Evolutionary conservation across 37 sponge, comb jelly and placozoan genomes (phyloP).

Genomic region (Agelas oroides): DNA sequence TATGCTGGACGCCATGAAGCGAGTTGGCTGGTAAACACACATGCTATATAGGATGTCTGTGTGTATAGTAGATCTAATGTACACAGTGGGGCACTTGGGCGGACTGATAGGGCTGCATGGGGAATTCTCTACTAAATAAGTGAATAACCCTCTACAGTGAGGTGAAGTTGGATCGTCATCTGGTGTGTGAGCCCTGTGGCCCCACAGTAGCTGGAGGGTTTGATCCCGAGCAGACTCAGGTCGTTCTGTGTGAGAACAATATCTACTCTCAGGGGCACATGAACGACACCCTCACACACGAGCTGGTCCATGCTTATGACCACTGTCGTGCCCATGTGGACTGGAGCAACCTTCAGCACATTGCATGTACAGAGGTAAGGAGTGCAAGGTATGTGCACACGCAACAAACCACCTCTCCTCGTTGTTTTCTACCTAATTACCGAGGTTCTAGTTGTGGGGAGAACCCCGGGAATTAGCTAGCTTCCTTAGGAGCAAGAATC

Average conservation of each 20-base stretch:
- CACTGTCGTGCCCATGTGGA: constrained; percentile 82
- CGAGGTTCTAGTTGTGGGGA: too few species aligned
- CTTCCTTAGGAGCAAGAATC: too few species aligned
- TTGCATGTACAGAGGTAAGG: constrained; percentile 91
- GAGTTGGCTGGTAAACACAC: constrained; percentile 78
- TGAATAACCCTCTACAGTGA: constrained; percentile 53
- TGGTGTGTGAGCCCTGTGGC: constrained; percentile 95
- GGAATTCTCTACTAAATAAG: too few species aligned
- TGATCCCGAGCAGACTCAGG: constrained; percentile 66
- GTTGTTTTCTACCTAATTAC: too few species aligned
- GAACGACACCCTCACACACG: constrained; percentile 91
- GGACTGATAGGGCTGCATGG: too few species aligned
- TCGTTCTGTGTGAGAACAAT: constrained; percentile 93
- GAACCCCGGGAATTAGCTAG: too few species aligned
- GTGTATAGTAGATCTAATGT: too few species aligned
- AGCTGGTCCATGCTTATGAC: constrained; percentile 91
- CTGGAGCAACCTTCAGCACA: constrained; percentile 83
- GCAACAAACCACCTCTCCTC: too few species aligned
- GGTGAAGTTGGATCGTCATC: constrained; percentile 73
- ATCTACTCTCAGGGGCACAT: constrained; percentile 86
- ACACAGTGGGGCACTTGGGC: too few species aligned
- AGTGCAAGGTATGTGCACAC: too few species aligned
- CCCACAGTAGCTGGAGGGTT: constrained; percentile 85
- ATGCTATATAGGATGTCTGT: too few species aligned
- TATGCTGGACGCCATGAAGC: constrained; percentile 92